Percentiles rank a stretch among this genome's conserved stretches.
phyloP scores from a whole-genome alignment of 2,888 invertebrate species.

The Unio pictorum region DNA sequence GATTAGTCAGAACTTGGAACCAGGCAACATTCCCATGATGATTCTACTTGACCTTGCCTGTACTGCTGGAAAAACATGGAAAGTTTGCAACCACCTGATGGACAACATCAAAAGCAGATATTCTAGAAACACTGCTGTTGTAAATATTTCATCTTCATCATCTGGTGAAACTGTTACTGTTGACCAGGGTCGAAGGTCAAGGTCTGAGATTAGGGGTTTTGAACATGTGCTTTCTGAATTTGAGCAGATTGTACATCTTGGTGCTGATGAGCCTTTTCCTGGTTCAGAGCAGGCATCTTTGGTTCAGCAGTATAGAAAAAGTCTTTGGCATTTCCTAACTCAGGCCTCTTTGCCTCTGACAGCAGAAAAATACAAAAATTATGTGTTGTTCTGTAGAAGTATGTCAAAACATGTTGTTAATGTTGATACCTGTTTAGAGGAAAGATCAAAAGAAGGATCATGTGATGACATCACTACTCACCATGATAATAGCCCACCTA shows the following conservation, averaged over 20 bases:
- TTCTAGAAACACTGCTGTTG: constrained; percentile 1
- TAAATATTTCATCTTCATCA: no score
- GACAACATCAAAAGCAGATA: constrained; percentile 47
- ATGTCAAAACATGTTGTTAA: constrained; percentile 32
- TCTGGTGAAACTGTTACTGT: no score
- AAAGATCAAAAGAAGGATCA: no score
- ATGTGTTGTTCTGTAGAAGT: constrained; percentile 31
- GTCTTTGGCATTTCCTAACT: constrained; percentile 41
- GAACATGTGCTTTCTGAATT: constrained; percentile 30
- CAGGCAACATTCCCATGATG: constrained; percentile 46
- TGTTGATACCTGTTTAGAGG: constrained; percentile 30
- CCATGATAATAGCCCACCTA: constrained; percentile 2
- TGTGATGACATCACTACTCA: neutral
- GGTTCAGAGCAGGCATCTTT: constrained; percentile 22
- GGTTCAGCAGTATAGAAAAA: constrained; percentile 36
- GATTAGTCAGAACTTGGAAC: constrained; percentile 37
- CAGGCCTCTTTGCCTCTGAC: constrained; percentile 39
- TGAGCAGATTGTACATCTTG: constrained; percentile 40
- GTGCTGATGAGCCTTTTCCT: constrained; percentile 29
- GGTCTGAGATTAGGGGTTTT: constrained; percentile 28
- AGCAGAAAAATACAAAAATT: constrained; percentile 33
- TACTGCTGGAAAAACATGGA: constrained; percentile 55
- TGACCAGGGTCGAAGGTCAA: constrained; percentile 1
- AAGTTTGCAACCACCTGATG: constrained; percentile 57
- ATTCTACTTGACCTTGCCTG: constrained; percentile 63